Evolutionary conservation across 1,140 invertebrate genomes (phyloP), one percentile per base, ranked within the genome.

Genomic region (Drosophila pectinifera): DNA sequence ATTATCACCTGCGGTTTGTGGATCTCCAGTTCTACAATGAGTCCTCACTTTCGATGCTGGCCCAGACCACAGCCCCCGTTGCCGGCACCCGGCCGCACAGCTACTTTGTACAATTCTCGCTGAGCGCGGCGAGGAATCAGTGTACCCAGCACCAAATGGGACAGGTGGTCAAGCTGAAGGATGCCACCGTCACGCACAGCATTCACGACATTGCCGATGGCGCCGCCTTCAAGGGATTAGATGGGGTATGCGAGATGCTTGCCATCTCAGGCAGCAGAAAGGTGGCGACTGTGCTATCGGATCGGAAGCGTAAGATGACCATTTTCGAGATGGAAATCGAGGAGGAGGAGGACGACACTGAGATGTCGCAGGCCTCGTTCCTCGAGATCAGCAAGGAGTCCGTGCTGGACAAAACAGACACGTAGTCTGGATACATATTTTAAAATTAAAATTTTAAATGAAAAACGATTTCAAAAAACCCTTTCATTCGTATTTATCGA

Each of bases 291-390:
- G 95, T 98, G 58, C 92, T 98, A 11, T 96, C 96, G 16, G 95
- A 96, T 81, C 96, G 95, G 76, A 93, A 93, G 64, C 94, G 96
- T 56, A 97, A 97, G 91, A 96, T 98, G 42, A 93, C 96, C 65
- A 93, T 98, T 36, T 96, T 97, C 84, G 97, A 98, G 92, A 98
- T 98, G 95, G 98, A 98, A 93, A 96, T 95, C 85, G 98, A 98
- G 72, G 98, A 98, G 73, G 97, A 98, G 68, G 97, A 98, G 73
- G 96, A 97, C 53, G 96, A 96, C 36, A 95, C 96, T 42, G 96
- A 94, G 70, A 94, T 93, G 77, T 92, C 91, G n/a, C 90, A 91
- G 43, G 80, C 88, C 36, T 91, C 89, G 18, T 76, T 91, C n/a
- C 43, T 92, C n/a, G 91, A 92, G 6, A 91, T 90, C 11, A 92